Percentiles rank a stretch among this genome's conserved stretches.
phyloP scores from a whole-genome alignment of 2,797 vertebrate species.

The Macrochelys suwanniensis region DNA sequence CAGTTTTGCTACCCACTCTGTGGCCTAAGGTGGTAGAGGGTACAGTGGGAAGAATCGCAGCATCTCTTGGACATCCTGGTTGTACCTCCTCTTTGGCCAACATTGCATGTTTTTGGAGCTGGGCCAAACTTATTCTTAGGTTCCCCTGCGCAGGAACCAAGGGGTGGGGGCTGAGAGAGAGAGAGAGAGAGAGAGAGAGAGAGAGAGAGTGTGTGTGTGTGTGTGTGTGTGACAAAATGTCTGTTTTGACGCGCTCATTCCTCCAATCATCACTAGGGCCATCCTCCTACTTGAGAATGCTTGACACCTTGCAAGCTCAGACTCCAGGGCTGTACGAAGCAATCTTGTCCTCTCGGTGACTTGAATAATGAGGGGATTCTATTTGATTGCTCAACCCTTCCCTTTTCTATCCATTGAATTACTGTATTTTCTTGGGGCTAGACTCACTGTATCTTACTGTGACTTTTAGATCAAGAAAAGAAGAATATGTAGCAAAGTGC shows the following conservation, averaged over 20 bases:
- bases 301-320: not conserved
- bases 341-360: not conserved
- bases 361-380: conserved; percentile 34
- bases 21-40: too few species aligned
- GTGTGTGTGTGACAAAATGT: not conserved
- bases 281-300: not conserved
- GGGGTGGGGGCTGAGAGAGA: not conserved
- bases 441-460: not conserved
- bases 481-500: conserved; percentile 18
- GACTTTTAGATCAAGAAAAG: conserved; percentile 54
- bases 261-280: not conserved
- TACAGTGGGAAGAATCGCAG: too few species aligned
- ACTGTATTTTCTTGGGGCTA: conserved; percentile 19
- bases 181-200: too few species aligned
- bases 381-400: conserved; percentile 19
- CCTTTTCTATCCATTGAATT: conserved; percentile 24
- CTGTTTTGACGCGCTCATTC: too few species aligned
- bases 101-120: not conserved
- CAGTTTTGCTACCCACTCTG: too few species aligned
- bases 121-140: too few species aligned
- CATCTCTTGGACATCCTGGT: not conserved
- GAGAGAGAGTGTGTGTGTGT: too few species aligned
- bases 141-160: too few species aligned
- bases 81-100: not conserved
- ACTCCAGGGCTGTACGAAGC: not conserved